A percentile compares a stretch with the other conserved stretches of the same genome.
Evolutionary conservation across 2,888 invertebrate genomes (phyloP).

Genomic region (Acrobasis suavella): DNA sequence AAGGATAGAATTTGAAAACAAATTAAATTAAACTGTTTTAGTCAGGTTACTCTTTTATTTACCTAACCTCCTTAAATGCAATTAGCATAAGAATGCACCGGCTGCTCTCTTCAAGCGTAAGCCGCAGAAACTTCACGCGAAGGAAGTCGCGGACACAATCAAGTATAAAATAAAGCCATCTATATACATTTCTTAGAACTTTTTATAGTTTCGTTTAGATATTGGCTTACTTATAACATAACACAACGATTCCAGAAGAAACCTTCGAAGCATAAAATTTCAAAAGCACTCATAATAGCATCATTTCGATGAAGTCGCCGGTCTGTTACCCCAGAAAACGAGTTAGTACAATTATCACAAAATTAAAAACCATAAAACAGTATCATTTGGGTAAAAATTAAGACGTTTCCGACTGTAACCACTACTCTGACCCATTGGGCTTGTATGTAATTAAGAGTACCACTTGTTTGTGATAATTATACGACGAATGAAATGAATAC

Average conservation of each 20-base stretch:
- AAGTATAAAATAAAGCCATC: no score
- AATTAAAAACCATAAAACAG: constrained; percentile 28
- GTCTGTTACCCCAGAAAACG: constrained; percentile 14
- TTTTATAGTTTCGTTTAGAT: not conserved
- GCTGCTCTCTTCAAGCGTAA: no score
- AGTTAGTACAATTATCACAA: constrained; percentile 20
- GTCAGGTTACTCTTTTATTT: no score
- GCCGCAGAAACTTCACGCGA: no score
- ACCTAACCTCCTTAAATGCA: no score
- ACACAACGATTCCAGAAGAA: not conserved
- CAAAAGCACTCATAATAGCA: constrained; percentile 7
- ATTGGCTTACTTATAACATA: not conserved
- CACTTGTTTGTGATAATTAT: constrained; percentile 21
- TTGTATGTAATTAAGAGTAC: constrained; percentile 23
- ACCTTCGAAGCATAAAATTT: not conserved
- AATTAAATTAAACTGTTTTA: no score
- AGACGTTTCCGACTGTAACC: constrained; percentile 42
- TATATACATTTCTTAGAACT: not conserved
- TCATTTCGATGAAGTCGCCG: not conserved
- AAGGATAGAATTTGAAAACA: no score
- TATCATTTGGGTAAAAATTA: constrained; percentile 38
- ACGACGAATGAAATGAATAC: constrained; percentile 14
- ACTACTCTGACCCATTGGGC: constrained; percentile 25
- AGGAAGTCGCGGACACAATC: no score
- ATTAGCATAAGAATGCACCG: not conserved